Evolutionary conservation across 2,888 invertebrate species (phyloP).

Genomic region (Cheilosia vernalis): DNA sequence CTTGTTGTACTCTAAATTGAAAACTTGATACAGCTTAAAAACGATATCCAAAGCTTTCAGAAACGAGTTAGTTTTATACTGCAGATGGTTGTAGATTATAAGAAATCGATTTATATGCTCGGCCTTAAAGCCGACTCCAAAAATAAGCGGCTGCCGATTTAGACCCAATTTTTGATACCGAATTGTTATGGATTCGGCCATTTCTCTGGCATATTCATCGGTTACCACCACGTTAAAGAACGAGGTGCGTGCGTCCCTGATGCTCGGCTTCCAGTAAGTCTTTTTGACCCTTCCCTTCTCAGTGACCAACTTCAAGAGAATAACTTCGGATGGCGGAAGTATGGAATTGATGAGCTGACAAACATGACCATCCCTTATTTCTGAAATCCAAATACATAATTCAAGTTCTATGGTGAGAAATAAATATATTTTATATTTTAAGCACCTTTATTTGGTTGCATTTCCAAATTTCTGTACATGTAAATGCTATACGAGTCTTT

Average conservation of each 20-base stretch:
- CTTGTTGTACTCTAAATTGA: conserved; percentile 1
- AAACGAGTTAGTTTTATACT: conserved; percentile 5
- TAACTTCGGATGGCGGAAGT: not conserved
- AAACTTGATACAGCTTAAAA: conserved; percentile 16
- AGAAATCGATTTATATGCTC: not conserved
- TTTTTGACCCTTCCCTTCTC: not conserved
- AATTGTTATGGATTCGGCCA: not conserved
- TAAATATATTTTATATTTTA: not conserved
- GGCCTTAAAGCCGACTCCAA: conserved; percentile 7
- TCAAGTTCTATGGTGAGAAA: not conserved
- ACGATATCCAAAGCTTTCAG: conserved; percentile 15
- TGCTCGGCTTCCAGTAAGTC: not conserved
- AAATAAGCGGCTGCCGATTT: not conserved
- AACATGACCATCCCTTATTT: not conserved
- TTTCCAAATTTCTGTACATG: not conserved
- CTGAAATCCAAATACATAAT: not conserved
- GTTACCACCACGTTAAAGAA: not conserved
- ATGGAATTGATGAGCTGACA: conserved; percentile 4
- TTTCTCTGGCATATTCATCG: not conserved
- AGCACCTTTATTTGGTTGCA: not conserved
- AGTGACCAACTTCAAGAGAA: not conserved
- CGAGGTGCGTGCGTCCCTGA: not conserved
- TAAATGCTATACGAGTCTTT: not conserved
- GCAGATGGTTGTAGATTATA: conserved; percentile 3
- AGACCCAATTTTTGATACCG: not conserved